These are phyloP conservation scores for Tigriopus californicus DNA, from an alignment of 2,888 invertebrate genomes.

Conservation along the genomic window DNA sequence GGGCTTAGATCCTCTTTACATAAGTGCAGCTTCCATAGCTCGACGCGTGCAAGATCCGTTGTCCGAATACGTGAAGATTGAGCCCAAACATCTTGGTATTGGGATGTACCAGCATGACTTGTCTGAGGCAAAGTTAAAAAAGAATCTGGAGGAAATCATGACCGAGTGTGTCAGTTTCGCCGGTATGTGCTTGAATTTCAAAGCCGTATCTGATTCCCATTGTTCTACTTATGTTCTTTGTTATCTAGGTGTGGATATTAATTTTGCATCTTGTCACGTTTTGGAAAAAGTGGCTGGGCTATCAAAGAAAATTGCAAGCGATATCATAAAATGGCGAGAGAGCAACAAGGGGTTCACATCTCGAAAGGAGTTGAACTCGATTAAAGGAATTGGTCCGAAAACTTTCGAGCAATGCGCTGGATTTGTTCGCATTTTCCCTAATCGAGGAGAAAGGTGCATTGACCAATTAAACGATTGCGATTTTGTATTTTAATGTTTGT, in stretches of 20 bases:
- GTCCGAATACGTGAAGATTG: constrained; percentile 77
- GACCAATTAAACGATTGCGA: not conserved
- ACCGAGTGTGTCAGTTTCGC: constrained; percentile 50
- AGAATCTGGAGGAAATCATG: constrained; percentile 56
- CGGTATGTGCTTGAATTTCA: not conserved
- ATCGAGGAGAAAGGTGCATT: not conserved
- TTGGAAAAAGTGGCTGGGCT: constrained; percentile 61
- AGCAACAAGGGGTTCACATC: constrained; percentile 48
- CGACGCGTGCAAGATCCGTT: constrained; percentile 74
- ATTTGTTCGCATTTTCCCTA: constrained; percentile 43
- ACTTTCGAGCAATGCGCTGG: constrained; percentile 78
- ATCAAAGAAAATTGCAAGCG: constrained; percentile 50
- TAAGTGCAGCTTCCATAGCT: constrained; percentile 56
- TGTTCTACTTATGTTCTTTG: no score
- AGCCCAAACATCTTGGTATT: constrained; percentile 65
- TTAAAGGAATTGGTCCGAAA: constrained; percentile 61
- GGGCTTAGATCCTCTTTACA: constrained; percentile 56
- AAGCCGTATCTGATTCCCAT: no score
- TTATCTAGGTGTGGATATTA: constrained; percentile 12
- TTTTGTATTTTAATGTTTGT: not conserved
- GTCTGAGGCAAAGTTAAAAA: constrained; percentile 46
- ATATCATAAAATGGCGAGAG: constrained; percentile 53
- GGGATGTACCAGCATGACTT: constrained; percentile 93
- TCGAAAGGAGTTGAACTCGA: constrained; percentile 51
- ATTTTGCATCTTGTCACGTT: constrained; percentile 11